These are phyloP conservation scores for Sacculina carcini DNA, from an alignment of 2,888 invertebrate genomes.

Conservation along the genomic window DNA sequence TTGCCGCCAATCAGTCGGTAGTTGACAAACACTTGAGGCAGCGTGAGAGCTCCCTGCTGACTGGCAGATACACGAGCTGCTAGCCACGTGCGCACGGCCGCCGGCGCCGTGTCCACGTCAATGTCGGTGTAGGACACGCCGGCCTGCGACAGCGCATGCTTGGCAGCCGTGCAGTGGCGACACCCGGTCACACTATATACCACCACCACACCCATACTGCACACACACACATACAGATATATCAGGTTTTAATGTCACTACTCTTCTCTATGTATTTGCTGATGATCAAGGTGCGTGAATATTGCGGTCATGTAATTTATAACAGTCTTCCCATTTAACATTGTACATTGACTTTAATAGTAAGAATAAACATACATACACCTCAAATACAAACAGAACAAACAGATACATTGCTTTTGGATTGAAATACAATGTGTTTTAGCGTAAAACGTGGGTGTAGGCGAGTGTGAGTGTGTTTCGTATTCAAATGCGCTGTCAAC, in stretches of 20 bases:
- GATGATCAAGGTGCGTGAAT: neutral
- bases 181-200: constrained; percentile 9
- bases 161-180: constrained; percentile 8
- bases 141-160: constrained; percentile 3
- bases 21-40: constrained; percentile 14
- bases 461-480: too few species aligned
- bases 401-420: too few species aligned
- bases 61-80: too few species aligned
- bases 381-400: neutral
- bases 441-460: too few species aligned
- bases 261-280: neutral
- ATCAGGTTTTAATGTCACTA: neutral
- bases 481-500: too few species aligned
- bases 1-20: constrained; percentile 11
- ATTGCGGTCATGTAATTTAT: neutral
- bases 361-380: neutral
- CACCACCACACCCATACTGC: constrained; percentile 3
- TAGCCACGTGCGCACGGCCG: neutral
- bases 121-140: constrained; percentile 6
- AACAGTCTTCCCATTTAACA: neutral
- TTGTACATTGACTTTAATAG: neutral
- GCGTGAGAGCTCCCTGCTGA: constrained; percentile 10
- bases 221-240: neutral
- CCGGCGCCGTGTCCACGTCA: constrained; percentile 3
- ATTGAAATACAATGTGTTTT: too few species aligned